Conservation (phyloP, 1,140 invertebrate genomes). For the Hydropsyche tenuis region DNA sequence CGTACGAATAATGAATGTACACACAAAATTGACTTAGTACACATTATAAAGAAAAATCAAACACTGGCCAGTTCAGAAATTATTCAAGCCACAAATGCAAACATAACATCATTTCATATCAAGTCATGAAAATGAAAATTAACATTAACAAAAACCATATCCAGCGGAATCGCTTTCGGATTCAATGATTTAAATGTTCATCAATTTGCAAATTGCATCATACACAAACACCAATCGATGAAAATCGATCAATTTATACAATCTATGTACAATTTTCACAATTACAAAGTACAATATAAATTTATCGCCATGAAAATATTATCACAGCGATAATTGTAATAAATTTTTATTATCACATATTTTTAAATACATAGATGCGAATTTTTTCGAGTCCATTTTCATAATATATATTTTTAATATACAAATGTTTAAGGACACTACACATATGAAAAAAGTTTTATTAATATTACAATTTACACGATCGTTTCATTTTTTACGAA, state of each 20-base stretch:
- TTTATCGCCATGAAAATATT: not conserved
- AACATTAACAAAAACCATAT: too few species aligned
- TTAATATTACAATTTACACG: not conserved
- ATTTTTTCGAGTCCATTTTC: not conserved
- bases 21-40: slow-evolving; percentile 28
- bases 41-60: slow-evolving; percentile 11
- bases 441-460: slow-evolving; percentile 19
- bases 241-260: slow-evolving; percentile 1
- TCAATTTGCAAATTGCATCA: not conserved
- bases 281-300: slow-evolving; percentile 12
- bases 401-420: not conserved
- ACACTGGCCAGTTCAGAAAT: slow-evolving; percentile 12
- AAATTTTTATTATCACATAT: slow-evolving; percentile 23
- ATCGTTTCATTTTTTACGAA: not conserved
- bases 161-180: too few species aligned
- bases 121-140: too few species aligned
- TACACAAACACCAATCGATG: not conserved
- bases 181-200: too few species aligned
- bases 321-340: slow-evolving; percentile 14
- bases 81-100: too few species aligned
- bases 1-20: slow-evolving; percentile 28
- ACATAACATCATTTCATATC: too few species aligned
- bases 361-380: not conserved
- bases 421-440: slow-evolving; percentile 10
- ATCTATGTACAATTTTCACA: slow-evolving; percentile 12